Conservation (phyloP, 2,113 vertebrate genomes). For the Alosa alosa region DNA sequence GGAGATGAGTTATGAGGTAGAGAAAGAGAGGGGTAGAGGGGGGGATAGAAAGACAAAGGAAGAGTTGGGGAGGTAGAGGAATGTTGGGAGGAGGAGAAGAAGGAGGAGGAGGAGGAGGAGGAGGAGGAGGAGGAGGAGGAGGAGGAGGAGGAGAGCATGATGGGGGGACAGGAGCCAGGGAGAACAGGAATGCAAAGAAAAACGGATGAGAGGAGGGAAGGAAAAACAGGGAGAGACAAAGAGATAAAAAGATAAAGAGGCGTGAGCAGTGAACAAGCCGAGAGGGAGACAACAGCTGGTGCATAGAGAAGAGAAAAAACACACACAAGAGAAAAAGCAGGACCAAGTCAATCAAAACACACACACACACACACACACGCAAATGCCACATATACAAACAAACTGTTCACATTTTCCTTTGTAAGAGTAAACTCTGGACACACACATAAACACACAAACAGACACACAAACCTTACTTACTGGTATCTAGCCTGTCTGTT, state of each 20-base stretch:
- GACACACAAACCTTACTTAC: slow-evolving; percentile 25
- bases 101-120: slow-evolving; percentile 37
- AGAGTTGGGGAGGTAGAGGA: no score
- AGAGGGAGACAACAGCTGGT: slow-evolving; percentile 71
- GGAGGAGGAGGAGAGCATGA: slow-evolving; percentile 33
- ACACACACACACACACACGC: slow-evolving; percentile 20
- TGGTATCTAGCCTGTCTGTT: neutral
- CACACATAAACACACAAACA: slow-evolving; percentile 1
- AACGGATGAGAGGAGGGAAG: slow-evolving; percentile 56
- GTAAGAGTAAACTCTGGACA: neutral
- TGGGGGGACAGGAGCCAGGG: neutral
- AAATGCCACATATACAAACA: neutral
- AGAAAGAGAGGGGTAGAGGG: no score
- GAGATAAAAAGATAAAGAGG: slow-evolving; percentile 36
- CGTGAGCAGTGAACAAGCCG: slow-evolving; percentile 72
- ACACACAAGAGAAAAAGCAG: slow-evolving; percentile 67
- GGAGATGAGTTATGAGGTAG: neutral
- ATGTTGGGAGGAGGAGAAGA: neutral
- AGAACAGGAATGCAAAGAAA: neutral
- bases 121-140: neutral
- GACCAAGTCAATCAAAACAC: slow-evolving; percentile 56
- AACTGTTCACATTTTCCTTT: neutral
- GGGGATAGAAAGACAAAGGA: neutral
- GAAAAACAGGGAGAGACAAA: slow-evolving; percentile 55
- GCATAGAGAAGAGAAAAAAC: slow-evolving; percentile 58